These are phyloP conservation scores for Drosophila buzzatii DNA, from an alignment of 2,888 invertebrate genomes.

Conservation along the genomic window DNA sequence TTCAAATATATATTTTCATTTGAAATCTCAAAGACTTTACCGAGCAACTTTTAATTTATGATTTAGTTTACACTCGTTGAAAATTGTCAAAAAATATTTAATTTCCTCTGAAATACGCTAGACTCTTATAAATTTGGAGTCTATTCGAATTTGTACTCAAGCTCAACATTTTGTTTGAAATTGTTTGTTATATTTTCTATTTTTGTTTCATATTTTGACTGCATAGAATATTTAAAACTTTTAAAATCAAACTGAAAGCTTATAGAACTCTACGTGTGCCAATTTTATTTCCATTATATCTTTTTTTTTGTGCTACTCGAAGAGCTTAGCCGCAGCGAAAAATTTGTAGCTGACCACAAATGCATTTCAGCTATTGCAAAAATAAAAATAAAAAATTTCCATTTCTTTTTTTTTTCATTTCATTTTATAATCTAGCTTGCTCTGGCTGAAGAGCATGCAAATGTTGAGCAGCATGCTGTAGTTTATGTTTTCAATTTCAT, in stretches of 20 bases:
- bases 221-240: not conserved
- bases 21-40: not conserved
- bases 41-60: not conserved
- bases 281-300: not conserved
- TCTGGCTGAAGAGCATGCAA: slow-evolving; percentile 27
- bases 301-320: not conserved
- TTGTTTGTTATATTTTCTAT: not conserved
- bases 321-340: not conserved
- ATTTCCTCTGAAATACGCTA: slow-evolving; percentile 35
- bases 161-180: not conserved
- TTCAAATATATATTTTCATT: not conserved
- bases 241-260: not conserved
- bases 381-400: not conserved
- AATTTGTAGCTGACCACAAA: not conserved
- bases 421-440: not conserved
- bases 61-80: slow-evolving; percentile 3
- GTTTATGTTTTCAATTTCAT: slow-evolving; percentile 68
- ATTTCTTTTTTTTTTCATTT: not conserved
- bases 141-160: not conserved
- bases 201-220: not conserved
- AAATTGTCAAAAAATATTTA: slow-evolving; percentile 33
- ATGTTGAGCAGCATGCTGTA: slow-evolving; percentile 31
- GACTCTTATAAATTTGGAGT: not conserved
- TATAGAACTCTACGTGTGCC: not conserved
- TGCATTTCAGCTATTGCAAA: not conserved